phyloP scores from a whole-genome alignment of 2,888 invertebrate genomes.

The Amorpha juglandis region DNA sequence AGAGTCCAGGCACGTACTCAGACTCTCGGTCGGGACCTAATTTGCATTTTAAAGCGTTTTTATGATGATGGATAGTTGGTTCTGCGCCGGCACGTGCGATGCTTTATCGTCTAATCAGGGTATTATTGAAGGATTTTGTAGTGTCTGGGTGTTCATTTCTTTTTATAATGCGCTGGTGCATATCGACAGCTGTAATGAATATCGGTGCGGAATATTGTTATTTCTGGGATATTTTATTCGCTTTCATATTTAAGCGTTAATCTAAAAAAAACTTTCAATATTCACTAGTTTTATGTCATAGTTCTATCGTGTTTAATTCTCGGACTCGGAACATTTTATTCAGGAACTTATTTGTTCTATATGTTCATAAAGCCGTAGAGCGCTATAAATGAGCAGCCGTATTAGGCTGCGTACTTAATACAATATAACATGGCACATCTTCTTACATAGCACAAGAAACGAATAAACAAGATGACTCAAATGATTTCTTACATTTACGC shows the following conservation, averaged over 20 bases:
- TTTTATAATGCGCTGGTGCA: neutral
- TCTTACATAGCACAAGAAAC: no score
- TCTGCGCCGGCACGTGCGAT: slow-evolving; percentile 14
- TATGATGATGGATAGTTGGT: slow-evolving; percentile 24
- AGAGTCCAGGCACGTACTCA: slow-evolving; percentile 4
- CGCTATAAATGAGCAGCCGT: no score
- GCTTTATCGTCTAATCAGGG: slow-evolving; percentile 19
- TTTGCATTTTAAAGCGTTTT: slow-evolving; percentile 25
- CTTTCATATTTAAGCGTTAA: neutral
- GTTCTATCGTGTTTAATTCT: neutral
- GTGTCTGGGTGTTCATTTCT: slow-evolving; percentile 7
- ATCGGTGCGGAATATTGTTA: slow-evolving; percentile 7
- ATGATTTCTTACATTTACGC: no score
- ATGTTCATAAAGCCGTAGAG: no score
- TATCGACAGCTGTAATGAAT: slow-evolving; percentile 1
- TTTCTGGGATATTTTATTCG: neutral
- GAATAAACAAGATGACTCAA: no score
- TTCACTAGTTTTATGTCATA: neutral
- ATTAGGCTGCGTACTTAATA: no score
- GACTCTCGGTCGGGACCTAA: slow-evolving; percentile 13
- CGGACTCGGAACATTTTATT: no score
- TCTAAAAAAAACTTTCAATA: neutral
- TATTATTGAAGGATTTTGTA: slow-evolving; percentile 17
- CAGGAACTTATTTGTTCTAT: no score
- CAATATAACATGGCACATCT: no score